A percentile compares a stretch with the other conserved stretches of the same genome.
Evolutionary conservation across 1,140 invertebrate genomes (phyloP).

Genomic region (Cydia strobilella): DNA sequence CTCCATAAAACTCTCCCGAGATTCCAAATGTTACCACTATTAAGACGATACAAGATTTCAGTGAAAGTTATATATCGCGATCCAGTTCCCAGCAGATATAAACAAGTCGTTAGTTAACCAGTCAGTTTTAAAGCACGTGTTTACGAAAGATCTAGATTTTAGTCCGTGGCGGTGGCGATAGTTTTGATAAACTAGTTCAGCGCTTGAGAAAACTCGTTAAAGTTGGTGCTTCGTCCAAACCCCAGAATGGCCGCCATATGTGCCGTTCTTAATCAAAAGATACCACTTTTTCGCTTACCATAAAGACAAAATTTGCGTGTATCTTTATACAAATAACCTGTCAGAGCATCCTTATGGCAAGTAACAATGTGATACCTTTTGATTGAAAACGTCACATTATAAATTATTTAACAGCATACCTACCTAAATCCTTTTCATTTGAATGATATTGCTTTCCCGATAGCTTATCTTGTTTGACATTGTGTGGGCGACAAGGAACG

Average conservation of each 20-base stretch:
- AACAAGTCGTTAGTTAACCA: conserved; percentile 16
- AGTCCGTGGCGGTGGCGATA: background rate
- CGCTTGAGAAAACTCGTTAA: background rate
- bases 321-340: too few species aligned
- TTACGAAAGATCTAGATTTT: conserved; percentile 17
- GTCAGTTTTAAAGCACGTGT: conserved; percentile 8
- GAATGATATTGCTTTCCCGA: conserved; percentile 6
- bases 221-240: too few species aligned
- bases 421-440: background rate
- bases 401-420: background rate
- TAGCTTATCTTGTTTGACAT: background rate
- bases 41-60: background rate
- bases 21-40: background rate
- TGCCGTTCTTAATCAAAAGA: too few species aligned
- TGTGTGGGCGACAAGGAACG: conserved; percentile 1
- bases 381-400: too few species aligned
- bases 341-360: too few species aligned
- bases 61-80: conserved; percentile 5
- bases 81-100: conserved; percentile 5
- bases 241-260: too few species aligned
- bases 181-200: background rate
- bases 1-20: background rate
- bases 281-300: too few species aligned
- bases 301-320: too few species aligned
- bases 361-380: too few species aligned